A percentile compares a stretch with the other conserved stretches of the same genome.
Evolutionary conservation across 1,140 invertebrate species (phyloP).

Genomic region (Holcopasites calliopsidis): DNA sequence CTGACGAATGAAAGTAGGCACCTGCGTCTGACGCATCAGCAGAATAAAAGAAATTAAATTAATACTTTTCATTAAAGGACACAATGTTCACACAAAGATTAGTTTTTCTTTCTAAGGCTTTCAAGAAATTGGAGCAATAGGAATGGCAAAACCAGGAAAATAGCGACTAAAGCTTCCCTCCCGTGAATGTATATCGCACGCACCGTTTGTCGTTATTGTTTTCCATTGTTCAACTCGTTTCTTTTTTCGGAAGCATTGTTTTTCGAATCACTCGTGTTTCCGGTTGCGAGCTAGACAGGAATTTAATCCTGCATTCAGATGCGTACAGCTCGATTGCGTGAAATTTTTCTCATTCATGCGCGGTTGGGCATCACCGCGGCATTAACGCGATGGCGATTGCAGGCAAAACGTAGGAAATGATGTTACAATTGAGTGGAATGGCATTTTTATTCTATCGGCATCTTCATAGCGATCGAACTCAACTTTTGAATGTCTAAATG

Average conservation of each 20-base stretch:
- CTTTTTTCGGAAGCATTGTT: constrained; percentile 53
- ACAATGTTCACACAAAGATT: no score
- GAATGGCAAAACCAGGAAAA: constrained; percentile 22
- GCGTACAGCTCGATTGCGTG: constrained; percentile 30
- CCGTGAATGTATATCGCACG: constrained; percentile 50
- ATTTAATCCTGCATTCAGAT: constrained; percentile 50
- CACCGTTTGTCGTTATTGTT: constrained; percentile 41
- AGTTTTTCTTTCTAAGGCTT: no score
- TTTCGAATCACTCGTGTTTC: constrained; percentile 44
- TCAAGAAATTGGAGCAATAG: constrained; percentile 37
- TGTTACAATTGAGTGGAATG: not conserved
- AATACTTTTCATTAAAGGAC: no score
- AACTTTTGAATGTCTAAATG: no score
- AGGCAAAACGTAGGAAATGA: not conserved
- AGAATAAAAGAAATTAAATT: not conserved
- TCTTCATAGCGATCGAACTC: no score
- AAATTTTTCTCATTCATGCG: constrained; percentile 49
- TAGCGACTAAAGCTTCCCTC: constrained; percentile 38
- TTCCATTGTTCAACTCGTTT: constrained; percentile 43
- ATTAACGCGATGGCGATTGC: not conserved
- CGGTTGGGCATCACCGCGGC: not conserved
- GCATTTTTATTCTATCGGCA: not conserved
- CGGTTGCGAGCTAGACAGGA: constrained; percentile 56
- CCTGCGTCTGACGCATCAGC: not conserved
- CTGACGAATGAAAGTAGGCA: constrained; percentile 1